Evolutionary conservation across 2,888 invertebrate genomes (phyloP).

Genomic region (Oligia strigilis): DNA sequence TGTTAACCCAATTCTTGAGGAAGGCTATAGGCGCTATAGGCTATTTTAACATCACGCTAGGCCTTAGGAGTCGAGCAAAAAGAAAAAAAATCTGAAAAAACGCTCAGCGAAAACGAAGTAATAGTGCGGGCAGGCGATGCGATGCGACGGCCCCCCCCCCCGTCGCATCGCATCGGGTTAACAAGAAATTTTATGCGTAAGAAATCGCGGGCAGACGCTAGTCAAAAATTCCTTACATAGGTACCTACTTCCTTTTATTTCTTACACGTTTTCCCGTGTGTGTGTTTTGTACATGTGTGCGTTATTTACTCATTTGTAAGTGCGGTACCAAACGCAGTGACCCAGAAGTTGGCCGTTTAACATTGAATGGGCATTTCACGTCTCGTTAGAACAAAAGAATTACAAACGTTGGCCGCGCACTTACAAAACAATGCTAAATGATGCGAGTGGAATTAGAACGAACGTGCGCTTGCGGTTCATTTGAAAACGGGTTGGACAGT

Average conservation of each 20-base stretch:
- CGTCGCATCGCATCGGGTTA: too few species aligned
- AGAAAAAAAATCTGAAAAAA: too few species aligned
- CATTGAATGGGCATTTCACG: slow-evolving; percentile 84
- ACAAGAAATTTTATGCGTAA: background rate
- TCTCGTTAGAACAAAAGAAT: slow-evolving; percentile 80
- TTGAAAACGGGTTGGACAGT: slow-evolving; percentile 25
- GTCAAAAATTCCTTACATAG: too few species aligned
- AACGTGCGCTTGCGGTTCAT: slow-evolving; percentile 47
- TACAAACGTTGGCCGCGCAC: slow-evolving; percentile 67
- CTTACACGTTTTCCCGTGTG: background rate
- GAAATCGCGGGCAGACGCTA: background rate
- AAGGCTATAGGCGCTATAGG: too few species aligned
- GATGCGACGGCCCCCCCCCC: too few species aligned
- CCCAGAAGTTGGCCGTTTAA: slow-evolving; percentile 78
- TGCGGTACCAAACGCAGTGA: slow-evolving; percentile 68
- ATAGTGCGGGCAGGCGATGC: too few species aligned
- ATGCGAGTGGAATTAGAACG: slow-evolving; percentile 63
- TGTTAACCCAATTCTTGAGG: too few species aligned
- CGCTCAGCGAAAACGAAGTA: too few species aligned
- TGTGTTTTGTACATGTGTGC: slow-evolving; percentile 18
- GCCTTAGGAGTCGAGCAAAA: too few species aligned
- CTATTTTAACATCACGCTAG: too few species aligned
- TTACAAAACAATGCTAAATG: slow-evolving; percentile 63
- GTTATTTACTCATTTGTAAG: slow-evolving; percentile 53
- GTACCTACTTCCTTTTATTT: slow-evolving; percentile 38